Evolutionary conservation across 2,797 vertebrate species (phyloP), one percentile per base, ranked within the genome.

Genomic region (Epinephelus coioides): DNA sequence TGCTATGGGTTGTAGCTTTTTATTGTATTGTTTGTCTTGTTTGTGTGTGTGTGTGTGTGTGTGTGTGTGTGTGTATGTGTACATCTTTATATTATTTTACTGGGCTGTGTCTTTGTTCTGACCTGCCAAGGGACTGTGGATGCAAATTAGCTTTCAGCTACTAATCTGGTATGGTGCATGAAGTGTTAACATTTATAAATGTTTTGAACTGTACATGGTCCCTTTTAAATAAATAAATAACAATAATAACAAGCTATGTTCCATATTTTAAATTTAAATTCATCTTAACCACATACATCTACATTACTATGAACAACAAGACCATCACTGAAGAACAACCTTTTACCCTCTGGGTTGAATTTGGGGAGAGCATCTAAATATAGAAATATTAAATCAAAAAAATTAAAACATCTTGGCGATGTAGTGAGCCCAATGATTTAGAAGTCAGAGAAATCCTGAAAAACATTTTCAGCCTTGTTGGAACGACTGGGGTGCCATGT

Each of bases 301-400:
- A 43, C 43, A 46, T 64, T 34, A 60, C 12, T 9, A 47, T 61
- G 17, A 69, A 18, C 30, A 78, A 69, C 14, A 21, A 54, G 21
- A 56, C 44, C 64, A 40, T 61, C 34, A 21, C 46, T 43, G 17
- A 49, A 18, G 38, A 64, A 66, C 21, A 64, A 19, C 21, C 63
- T 25, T 74, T 19, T 17, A 66, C 53, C 51, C 5, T 69, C 23
- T 30, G 19, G 44, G 23, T 13, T n/a, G 10, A 70, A 56, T 51
- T 53, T 49, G 23, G 19, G 19, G n/a, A 30, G 27, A 30, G 27
- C 27, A 6, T 30, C 27, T 30, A 30, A 30, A 30, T 30, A 30
- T 30, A 30, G 27, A 30, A 6, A 30, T 30, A 30, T 30, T 30
- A 30, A 30, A 6, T 30, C 1, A 30, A 43, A 49, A 56, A 49